These are phyloP conservation scores for Sylvicola cinctus DNA, from an alignment of 2,888 invertebrate genomes.

Conservation along the genomic window DNA sequence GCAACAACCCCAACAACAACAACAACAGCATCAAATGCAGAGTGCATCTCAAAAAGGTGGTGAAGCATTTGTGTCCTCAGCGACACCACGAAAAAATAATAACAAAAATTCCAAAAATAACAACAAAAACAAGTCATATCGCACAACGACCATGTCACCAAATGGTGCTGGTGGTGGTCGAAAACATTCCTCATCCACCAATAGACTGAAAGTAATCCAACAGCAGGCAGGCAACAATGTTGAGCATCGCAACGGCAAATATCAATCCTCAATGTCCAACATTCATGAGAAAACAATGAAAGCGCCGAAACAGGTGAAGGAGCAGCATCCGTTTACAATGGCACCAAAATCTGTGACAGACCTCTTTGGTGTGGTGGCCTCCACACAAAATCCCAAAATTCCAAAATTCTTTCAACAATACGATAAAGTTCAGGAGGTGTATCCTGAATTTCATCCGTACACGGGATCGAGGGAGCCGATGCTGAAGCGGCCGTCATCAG, in stretches of 20 bases:
- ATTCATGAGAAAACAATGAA: conserved; percentile 18
- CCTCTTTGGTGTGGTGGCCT: conserved; percentile 2
- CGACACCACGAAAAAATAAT: conserved; percentile 9
- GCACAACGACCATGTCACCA: conserved; percentile 2
- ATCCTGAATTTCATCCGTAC: conserved; percentile 42
- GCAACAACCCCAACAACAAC: conserved; percentile 17
- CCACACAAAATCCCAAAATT: conserved; percentile 29
- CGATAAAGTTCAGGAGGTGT: conserved; percentile 56
- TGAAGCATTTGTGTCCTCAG: conserved; percentile 6
- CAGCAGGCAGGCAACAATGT: conserved; percentile 4
- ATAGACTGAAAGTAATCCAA: conserved; percentile 6
- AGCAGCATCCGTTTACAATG: conserved; percentile 12
- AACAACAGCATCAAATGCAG: conserved; percentile 10
- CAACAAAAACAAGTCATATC: conserved; percentile 5
- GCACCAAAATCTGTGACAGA: background rate
- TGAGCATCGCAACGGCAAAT: conserved; percentile 3
- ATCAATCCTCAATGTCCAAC: conserved; percentile 2
- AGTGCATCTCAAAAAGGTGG: conserved; percentile 5
- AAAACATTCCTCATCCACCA: conserved; percentile 5
- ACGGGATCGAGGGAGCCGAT: conserved; percentile 16
- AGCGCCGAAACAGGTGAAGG: conserved; percentile 24
- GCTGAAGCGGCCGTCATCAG: conserved; percentile 8
- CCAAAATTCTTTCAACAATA: conserved; percentile 52
- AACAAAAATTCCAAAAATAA: conserved; percentile 8
- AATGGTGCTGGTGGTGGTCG: conserved; percentile 4